Percentiles rank a stretch among this genome's conserved stretches.
These are phyloP conservation scores for Anoplolepis gracilipes DNA, from an alignment of 1,140 invertebrate species.

Conservation along the genomic window DNA sequence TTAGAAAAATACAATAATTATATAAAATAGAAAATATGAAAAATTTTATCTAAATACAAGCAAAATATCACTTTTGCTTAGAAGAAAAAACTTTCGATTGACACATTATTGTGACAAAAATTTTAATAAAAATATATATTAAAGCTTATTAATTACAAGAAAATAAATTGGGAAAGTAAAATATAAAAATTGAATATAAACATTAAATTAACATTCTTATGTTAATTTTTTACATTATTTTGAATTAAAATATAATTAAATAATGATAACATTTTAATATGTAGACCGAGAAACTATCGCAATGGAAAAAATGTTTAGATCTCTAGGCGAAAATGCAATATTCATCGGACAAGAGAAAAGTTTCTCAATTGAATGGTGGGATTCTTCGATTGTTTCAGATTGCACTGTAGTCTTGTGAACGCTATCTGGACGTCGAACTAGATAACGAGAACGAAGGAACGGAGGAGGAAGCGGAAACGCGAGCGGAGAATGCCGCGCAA, in stretches of 20 bases:
- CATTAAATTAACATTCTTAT: background rate
- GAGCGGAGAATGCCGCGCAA: constrained; percentile 50
- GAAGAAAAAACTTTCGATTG: background rate
- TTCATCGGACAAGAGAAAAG: background rate
- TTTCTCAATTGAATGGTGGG: background rate
- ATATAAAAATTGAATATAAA: background rate
- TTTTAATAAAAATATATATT: background rate
- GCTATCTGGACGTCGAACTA: background rate
- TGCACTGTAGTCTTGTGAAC: background rate
- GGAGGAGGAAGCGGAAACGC: constrained; percentile 7
- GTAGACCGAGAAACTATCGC: background rate
- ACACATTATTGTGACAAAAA: background rate
- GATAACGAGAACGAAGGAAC: background rate
- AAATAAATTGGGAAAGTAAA: background rate
- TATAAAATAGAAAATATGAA: background rate
- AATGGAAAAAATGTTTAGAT: no score
- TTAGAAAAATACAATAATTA: background rate
- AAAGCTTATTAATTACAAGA: background rate
- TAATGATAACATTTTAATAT: background rate
- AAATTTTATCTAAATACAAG: background rate
- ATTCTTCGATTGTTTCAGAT: constrained; percentile 25
- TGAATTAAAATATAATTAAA: no score
- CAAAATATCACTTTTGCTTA: background rate
- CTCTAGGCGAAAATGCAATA: background rate
- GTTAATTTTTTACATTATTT: background rate